phyloP scores from a whole-genome alignment of 2,113 vertebrate species.

The Leptobrachium ailaonicum region DNA sequence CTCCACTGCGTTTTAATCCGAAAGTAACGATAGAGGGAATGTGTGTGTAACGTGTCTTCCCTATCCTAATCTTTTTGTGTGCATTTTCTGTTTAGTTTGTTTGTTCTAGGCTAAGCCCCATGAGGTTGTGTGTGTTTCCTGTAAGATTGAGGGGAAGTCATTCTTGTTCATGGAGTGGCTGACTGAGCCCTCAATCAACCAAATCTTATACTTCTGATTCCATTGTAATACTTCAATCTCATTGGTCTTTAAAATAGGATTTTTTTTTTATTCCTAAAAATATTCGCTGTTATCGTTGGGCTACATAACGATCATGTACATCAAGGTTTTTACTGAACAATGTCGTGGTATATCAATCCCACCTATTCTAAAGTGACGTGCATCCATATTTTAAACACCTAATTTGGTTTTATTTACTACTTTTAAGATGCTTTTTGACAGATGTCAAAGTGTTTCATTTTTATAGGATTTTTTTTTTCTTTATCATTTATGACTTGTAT shows the following conservation, averaged over 20 bases:
- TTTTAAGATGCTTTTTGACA: too few species aligned
- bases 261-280: not conserved
- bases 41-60: not conserved
- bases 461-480: too few species aligned
- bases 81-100: not conserved
- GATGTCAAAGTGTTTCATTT: too few species aligned
- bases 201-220: not conserved
- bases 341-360: too few species aligned
- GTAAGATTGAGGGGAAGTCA: too few species aligned
- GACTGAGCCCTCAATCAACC: not conserved
- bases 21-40: slow-evolving; percentile 4
- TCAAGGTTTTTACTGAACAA: too few species aligned
- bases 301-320: too few species aligned
- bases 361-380: too few species aligned
- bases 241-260: not conserved
- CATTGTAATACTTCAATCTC: slow-evolving; percentile 35
- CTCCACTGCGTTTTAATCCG: slow-evolving; percentile 15
- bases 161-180: not conserved
- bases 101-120: not conserved
- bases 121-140: not conserved
- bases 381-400: too few species aligned
- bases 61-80: not conserved
- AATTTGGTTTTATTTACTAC: too few species aligned
- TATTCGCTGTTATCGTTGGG: not conserved
- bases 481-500: too few species aligned